Base-by-base conservation (phyloP, 2,797 vertebrate genomes). In the Dipus sagitta region DNA sequence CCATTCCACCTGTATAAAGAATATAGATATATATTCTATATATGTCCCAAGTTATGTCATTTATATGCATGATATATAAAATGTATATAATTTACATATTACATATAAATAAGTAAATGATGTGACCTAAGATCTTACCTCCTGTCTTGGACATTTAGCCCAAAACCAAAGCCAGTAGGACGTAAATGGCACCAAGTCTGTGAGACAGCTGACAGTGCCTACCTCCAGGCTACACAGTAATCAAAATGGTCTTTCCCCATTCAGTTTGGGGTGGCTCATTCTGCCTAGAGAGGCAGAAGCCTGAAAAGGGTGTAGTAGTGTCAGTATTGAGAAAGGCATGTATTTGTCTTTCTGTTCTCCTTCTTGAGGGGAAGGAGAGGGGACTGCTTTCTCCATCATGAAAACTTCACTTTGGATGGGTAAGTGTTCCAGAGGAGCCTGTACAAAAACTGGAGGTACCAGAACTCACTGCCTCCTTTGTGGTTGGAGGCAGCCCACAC, bases 121-220 rank as follows among this genome's bases (percentile, higher is more conserved):
- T 84, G 42, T 79, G 38, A 75, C 77, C 65, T 86, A 26, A 67
- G 6, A 67, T 23, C 65, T 67, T 67, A 67, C 65, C 14, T 67
- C 26, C 6, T 67, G 65, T 67, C 9, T 12, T 67, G n/a, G 30
- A 90, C 28, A 64, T 95, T 84, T 23, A 84, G 32, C 47, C 21
- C 58, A 71, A 71, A 89, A 32, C n/a, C 68, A 80, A 91, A 64
- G 68, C 74, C 68, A 77, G 24, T 0, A 91, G 80, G 72, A 93
- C 87, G 54, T 82, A 81, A 93, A 75, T 54, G 23, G 89, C n/a
- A 80, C 24, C 47, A 80, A 81, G 70, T 71, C 14, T 28, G 21
- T 64, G 68, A 80, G 47, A 32, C 80, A 85, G 65, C 24, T 71
- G 58, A 52, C 32, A 80, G 64, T 7, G 9, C 62, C 72, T 60